Conservation (phyloP, 2,888 invertebrate species). For the Lithophane leautieri region DNA sequence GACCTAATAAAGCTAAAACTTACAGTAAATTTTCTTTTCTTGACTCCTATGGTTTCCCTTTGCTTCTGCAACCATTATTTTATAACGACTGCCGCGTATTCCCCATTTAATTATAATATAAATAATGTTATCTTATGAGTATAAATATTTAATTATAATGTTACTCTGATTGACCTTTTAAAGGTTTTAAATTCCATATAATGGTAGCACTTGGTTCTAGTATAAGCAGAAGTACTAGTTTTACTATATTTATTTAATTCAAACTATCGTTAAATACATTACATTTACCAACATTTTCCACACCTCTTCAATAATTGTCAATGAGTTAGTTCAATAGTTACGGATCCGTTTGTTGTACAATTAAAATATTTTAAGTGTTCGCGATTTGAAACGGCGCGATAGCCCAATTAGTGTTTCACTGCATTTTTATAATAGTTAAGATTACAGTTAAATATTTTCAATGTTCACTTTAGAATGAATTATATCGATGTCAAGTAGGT, state of each 20-base stretch:
- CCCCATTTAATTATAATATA: slow-evolving; percentile 10
- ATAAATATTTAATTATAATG: slow-evolving; percentile 30
- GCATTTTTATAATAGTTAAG: slow-evolving; percentile 55
- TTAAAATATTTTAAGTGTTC: slow-evolving; percentile 48
- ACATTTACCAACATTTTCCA: slow-evolving; percentile 42
- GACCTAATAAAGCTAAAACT: slow-evolving; percentile 59
- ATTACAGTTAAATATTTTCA: slow-evolving; percentile 16
- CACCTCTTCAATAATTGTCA: slow-evolving; percentile 39
- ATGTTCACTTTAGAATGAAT: slow-evolving; percentile 42
- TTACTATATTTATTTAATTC: slow-evolving; percentile 8
- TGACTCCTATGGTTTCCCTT: slow-evolving; percentile 27
- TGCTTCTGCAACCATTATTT: slow-evolving; percentile 12
- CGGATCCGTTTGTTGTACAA: slow-evolving; percentile 54
- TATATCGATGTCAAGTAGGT: slow-evolving; percentile 42
- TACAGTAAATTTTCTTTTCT: slow-evolving; percentile 49
- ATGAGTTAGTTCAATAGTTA: slow-evolving; percentile 38
- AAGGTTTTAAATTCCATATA: slow-evolving; percentile 46
- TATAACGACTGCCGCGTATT: slow-evolving; percentile 21
- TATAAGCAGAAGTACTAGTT: slow-evolving; percentile 25
- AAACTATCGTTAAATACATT: slow-evolving; percentile 53
- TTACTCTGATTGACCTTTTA: slow-evolving; percentile 45
- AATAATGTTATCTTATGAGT: slow-evolving; percentile 32
- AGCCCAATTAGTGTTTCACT: slow-evolving; percentile 36
- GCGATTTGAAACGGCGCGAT: slow-evolving; percentile 57
- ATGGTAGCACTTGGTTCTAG: slow-evolving; percentile 28